Conservation (phyloP, 2,797 vertebrate species). For the Malurus leucopterus region DNA sequence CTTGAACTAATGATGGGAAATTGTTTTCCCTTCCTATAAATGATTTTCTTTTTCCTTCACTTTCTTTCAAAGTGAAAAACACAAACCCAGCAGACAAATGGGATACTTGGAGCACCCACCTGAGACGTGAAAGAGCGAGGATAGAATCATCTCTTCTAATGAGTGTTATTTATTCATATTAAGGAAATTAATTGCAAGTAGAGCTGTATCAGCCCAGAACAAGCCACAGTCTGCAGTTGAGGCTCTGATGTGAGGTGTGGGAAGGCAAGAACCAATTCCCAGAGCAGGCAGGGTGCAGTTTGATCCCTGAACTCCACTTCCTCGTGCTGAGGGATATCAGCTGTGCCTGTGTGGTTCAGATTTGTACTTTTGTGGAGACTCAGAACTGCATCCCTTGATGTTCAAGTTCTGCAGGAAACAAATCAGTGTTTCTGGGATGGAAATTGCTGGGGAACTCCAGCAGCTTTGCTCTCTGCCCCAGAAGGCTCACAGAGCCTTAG, state of each 20-base stretch:
- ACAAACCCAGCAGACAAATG: background rate
- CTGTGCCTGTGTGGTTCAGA: background rate
- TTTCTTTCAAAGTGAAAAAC: background rate
- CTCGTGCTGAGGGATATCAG: background rate
- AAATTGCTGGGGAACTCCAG: slow-evolving; percentile 17
- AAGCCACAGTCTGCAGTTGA: background rate
- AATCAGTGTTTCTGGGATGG: background rate
- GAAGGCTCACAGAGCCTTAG: background rate
- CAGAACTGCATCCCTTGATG: background rate
- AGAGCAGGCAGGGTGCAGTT: background rate
- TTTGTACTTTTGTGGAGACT: background rate
- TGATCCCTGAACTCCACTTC: background rate
- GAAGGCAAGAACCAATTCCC: background rate
- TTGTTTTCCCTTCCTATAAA: background rate
- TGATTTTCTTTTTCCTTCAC: background rate
- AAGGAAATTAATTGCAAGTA: slow-evolving; percentile 12
- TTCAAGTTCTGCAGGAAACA: background rate
- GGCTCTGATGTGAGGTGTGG: background rate
- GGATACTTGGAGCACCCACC: background rate
- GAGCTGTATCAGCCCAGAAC: background rate
- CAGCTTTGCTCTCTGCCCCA: slow-evolving; percentile 27
- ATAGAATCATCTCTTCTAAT: background rate
- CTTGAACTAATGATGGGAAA: background rate
- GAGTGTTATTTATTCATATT: slow-evolving; percentile 12
- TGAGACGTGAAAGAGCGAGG: background rate